Evolutionary conservation across 2,888 invertebrate species (phyloP).

Genomic region (Cheilosia scutellata): DNA sequence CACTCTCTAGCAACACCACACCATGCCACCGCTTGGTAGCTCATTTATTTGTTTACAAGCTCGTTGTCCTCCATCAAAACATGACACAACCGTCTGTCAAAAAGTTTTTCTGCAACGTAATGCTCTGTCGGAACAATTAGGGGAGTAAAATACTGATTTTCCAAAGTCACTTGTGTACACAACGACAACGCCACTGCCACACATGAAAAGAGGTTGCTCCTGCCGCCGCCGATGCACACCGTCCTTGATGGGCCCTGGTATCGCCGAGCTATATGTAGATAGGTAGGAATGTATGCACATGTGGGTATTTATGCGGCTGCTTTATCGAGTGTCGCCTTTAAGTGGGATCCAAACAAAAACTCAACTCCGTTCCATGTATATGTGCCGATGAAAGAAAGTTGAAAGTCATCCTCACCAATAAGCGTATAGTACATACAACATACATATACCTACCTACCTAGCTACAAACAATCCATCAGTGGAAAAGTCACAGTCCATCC

Average conservation of each 20-base stretch:
- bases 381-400: constrained; percentile 43
- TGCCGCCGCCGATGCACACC: background rate
- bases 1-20: constrained; percentile 28
- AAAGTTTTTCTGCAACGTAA: constrained; percentile 69
- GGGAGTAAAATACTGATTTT: constrained; percentile 72
- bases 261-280: too few species aligned
- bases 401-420: constrained; percentile 64
- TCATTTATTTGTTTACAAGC: constrained; percentile 72
- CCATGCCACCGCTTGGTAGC: constrained; percentile 25
- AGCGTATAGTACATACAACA: background rate
- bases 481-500: constrained; percentile 21
- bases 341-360: constrained; percentile 58
- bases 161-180: constrained; percentile 74
- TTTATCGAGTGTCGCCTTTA: constrained; percentile 43
- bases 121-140: constrained; percentile 67
- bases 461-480: constrained; percentile 17
- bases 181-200: constrained; percentile 5
- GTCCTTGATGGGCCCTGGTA: background rate
- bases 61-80: constrained; percentile 75
- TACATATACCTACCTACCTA: background rate
- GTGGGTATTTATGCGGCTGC: constrained; percentile 9
- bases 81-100: constrained; percentile 66
- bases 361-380: background rate
- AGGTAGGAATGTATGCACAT: constrained; percentile 18
- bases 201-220: constrained; percentile 43